phyloP scores from a whole-genome alignment of 2,797 vertebrate species.

The Spondyliosoma cantharus region DNA sequence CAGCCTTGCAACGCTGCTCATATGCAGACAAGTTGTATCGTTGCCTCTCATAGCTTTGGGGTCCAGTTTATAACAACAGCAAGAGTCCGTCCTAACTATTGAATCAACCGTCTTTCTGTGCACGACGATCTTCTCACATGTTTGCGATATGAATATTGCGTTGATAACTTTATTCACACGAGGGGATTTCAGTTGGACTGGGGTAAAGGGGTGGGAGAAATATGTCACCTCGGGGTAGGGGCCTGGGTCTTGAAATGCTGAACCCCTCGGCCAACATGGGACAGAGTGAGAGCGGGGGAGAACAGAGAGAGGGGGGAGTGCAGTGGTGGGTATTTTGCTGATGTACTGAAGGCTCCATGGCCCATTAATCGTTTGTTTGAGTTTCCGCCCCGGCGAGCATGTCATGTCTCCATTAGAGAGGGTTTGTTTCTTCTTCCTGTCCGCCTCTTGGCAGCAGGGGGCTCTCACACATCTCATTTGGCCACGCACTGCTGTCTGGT shows the following conservation, averaged over 20 bases:
- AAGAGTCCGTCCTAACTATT: neutral
- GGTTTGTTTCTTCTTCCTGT: conserved; percentile 86
- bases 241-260: conserved; percentile 72
- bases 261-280: conserved; percentile 66
- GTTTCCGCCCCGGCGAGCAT: conserved; percentile 86
- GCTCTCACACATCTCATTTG: conserved; percentile 86
- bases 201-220: conserved; percentile 61
- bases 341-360: conserved; percentile 82
- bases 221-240: conserved; percentile 59
- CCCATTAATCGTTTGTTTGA: conserved; percentile 90
- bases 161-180: conserved; percentile 37
- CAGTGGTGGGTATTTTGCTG: conserved; percentile 71
- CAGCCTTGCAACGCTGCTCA: neutral
- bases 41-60: neutral
- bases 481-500: conserved; percentile 83
- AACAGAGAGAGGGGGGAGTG: conserved; percentile 48
- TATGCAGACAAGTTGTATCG: conserved; percentile 16
- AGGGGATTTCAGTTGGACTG: conserved; percentile 45
- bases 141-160: conserved; percentile 8
- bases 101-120: conserved; percentile 1
- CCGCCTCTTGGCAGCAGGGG: conserved; percentile 86
- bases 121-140: conserved; percentile 10
- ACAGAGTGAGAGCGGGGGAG: conserved; percentile 63
- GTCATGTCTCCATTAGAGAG: conserved; percentile 89
- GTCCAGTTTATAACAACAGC: neutral